Evolutionary conservation across 2,888 invertebrate genomes (phyloP).

Genomic region (Leucophenga montana): DNA sequence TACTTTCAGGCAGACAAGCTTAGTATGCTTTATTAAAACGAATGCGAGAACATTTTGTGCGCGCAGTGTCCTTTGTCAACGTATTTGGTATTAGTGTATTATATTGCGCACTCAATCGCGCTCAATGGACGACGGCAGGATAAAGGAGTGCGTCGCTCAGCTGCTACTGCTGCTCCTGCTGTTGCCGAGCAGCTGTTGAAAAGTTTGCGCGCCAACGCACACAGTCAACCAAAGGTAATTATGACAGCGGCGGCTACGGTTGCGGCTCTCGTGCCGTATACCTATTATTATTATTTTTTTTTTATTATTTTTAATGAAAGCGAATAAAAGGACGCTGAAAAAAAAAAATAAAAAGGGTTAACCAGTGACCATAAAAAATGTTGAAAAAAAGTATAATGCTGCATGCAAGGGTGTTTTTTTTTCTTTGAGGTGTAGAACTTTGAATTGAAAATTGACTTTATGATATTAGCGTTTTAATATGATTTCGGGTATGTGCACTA

Average conservation of each 20-base stretch:
- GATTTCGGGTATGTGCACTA: too few relatives aligned
- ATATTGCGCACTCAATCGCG: conserved; percentile 11
- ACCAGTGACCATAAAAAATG: conserved; percentile 27
- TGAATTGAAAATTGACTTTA: too few relatives aligned
- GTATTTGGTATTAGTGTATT: neutral
- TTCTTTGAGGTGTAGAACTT: too few relatives aligned
- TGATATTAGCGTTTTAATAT: too few relatives aligned
- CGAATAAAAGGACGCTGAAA: neutral
- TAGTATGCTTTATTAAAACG: too few relatives aligned
- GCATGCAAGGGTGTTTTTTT: too few relatives aligned
- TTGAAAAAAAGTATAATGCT: neutral
- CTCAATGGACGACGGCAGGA: neutral
- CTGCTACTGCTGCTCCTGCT: neutral
- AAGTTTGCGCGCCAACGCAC: neutral
- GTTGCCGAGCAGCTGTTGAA: conserved; percentile 9
- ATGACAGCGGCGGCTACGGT: too few relatives aligned
- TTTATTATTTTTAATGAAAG: neutral
- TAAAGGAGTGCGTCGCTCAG: neutral
- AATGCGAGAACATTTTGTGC: too few relatives aligned
- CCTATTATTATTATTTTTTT: neutral
- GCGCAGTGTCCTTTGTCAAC: conserved; percentile 3
- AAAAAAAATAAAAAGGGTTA: conserved; percentile 15
- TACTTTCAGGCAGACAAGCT: conserved; percentile 16
- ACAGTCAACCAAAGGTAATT: conserved; percentile 17
- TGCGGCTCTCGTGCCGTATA: neutral